phyloP scores from a whole-genome alignment of 2,113 vertebrate species.

The Odontophorus gujanensis region DNA sequence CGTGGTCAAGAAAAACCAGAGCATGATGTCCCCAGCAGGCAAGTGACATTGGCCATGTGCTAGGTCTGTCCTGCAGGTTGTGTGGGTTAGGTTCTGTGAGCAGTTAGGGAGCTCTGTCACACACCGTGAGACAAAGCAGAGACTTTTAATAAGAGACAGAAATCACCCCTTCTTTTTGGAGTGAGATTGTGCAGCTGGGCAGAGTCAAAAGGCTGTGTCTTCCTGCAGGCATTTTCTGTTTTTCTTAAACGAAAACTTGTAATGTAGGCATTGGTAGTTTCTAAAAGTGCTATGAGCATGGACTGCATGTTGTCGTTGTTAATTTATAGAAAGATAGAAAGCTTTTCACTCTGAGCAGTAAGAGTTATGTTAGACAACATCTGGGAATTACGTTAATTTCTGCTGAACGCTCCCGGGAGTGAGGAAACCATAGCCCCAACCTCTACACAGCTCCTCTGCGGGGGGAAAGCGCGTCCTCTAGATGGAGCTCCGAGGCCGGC shows the following conservation, averaged over 20 bases:
- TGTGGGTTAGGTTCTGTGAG: background rate
- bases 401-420: background rate
- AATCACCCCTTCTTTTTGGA: background rate
- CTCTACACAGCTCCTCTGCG: no score
- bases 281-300: background rate
- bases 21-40: background rate
- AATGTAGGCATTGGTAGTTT: background rate
- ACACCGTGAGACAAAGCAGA: background rate
- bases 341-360: background rate
- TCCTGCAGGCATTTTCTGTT: background rate
- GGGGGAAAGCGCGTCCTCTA: conserved; percentile 58
- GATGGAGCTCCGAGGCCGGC: conserved; percentile 77
- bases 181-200: background rate
- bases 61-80: background rate
- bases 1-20: background rate
- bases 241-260: background rate
- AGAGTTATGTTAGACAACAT: background rate
- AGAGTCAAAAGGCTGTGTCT: background rate
- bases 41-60: background rate
- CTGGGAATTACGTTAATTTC: background rate
- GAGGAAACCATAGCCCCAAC: background rate
- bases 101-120: accelerated
- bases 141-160: accelerated
- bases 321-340: background rate
- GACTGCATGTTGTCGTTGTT: background rate